Evolutionary conservation across 2,888 invertebrate genomes (phyloP).

Genomic region (Malacosoma neustria): DNA sequence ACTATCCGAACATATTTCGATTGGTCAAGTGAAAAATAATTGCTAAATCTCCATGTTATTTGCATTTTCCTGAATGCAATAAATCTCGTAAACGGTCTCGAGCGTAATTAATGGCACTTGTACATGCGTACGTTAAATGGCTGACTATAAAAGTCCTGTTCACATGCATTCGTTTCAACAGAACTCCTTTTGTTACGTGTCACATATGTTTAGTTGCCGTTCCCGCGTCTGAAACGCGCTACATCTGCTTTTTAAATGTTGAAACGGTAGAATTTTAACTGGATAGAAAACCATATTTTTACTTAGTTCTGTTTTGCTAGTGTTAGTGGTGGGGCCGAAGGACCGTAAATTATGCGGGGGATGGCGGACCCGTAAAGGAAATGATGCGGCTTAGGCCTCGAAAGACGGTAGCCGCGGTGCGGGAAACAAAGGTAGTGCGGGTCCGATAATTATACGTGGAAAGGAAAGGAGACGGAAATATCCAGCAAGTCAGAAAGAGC

Average conservation of each 20-base stretch:
- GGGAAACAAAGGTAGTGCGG: too few relatives aligned
- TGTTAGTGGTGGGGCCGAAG: too few relatives aligned
- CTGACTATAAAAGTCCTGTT: constrained; percentile 53
- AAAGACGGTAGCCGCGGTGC: too few relatives aligned
- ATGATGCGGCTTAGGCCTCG: too few relatives aligned
- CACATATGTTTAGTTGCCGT: constrained; percentile 28
- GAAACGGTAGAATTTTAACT: not conserved
- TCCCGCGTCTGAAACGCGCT: not conserved
- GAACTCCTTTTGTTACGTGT: constrained; percentile 47
- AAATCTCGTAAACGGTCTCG: constrained; percentile 63
- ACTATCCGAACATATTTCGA: not conserved
- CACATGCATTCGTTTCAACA: constrained; percentile 46
- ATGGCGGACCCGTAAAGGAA: too few relatives aligned
- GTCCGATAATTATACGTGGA: too few relatives aligned
- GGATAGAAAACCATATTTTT: not conserved
- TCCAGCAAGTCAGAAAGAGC: too few relatives aligned
- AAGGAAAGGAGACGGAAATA: too few relatives aligned
- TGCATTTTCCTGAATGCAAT: constrained; percentile 50
- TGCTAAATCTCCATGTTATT: constrained; percentile 30
- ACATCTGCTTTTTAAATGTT: not conserved
- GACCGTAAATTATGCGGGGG: too few relatives aligned
- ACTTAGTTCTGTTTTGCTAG: too few relatives aligned
- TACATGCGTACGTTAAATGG: constrained; percentile 47
- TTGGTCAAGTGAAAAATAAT: constrained; percentile 14
- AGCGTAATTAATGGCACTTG: constrained; percentile 59